These are phyloP conservation scores for Arrhamphus sclerolepis DNA, from an alignment of 2,797 vertebrate species.

Conservation along the genomic window DNA sequence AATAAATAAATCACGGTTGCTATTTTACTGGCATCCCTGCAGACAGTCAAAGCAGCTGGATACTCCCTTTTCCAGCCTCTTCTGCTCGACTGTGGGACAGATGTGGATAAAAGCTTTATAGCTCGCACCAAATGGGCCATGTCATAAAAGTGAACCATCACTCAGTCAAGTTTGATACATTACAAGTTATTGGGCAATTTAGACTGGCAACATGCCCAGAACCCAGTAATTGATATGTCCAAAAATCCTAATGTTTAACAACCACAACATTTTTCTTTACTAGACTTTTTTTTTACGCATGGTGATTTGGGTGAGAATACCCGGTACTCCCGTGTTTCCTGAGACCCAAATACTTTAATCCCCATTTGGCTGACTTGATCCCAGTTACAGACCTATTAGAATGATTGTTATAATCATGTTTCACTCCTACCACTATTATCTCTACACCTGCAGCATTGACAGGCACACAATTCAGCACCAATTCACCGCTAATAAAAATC, in stretches of 20 bases:
- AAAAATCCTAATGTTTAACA: constrained; percentile 26
- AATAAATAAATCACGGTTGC: constrained; percentile 1
- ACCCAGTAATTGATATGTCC: constrained; percentile 13
- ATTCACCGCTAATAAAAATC: constrained; percentile 72
- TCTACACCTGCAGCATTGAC: constrained; percentile 62
- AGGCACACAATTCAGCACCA: constrained; percentile 70
- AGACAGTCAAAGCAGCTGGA: constrained; percentile 23
- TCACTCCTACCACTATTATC: constrained; percentile 46
- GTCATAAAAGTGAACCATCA: constrained; percentile 61
- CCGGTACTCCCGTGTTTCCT: constrained; percentile 1
- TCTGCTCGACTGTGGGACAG: constrained; percentile 48
- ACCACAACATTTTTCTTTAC: neutral
- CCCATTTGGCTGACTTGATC: constrained; percentile 48
- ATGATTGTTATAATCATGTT: constrained; percentile 60
- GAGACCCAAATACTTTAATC: constrained; percentile 44
- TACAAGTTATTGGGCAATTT: constrained; percentile 52
- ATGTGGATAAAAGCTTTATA: constrained; percentile 65
- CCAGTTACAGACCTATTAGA: constrained; percentile 51
- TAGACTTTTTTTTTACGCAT: constrained; percentile 33
- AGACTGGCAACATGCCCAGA: constrained; percentile 23
- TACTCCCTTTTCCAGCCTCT: constrained; percentile 38
- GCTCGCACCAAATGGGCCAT: constrained; percentile 57
- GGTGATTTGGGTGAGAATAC: constrained; percentile 18
- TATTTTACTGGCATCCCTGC: constrained; percentile 9
- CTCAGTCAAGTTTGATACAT: constrained; percentile 54